A percentile compares a stretch with the other conserved stretches of the same genome.
These are phyloP conservation scores for Beroe forskalii DNA, from an alignment of 37 sponge, comb jelly and placozoan genomes.

Conservation along the genomic window DNA sequence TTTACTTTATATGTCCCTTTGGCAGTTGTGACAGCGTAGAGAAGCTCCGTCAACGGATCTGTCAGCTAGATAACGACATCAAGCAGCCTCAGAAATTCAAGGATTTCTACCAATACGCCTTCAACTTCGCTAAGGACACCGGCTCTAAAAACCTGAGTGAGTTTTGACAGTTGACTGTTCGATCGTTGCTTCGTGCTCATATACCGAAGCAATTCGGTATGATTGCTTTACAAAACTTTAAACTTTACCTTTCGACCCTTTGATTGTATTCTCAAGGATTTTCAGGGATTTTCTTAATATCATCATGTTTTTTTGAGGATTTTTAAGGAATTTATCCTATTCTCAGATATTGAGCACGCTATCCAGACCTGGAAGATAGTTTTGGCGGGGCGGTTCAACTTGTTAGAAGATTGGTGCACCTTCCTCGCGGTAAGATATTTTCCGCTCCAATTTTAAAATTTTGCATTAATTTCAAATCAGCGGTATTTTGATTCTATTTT, in stretches of 20 bases:
- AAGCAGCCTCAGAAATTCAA: slow-evolving; percentile 82
- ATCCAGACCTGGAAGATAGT: slow-evolving; percentile 70
- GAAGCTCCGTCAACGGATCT: slow-evolving; percentile 74
- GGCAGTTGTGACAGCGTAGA: slow-evolving; percentile 91
- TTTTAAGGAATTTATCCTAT: neutral
- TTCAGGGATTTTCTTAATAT: too few species aligned
- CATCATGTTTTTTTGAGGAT: too few species aligned
- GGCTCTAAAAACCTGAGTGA: slow-evolving; percentile 87
- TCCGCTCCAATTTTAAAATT: too few species aligned
- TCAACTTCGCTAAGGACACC: slow-evolving; percentile 93
- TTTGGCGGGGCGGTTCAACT: slow-evolving; percentile 77
- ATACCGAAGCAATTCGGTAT: too few species aligned
- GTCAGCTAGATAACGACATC: slow-evolving; percentile 80
- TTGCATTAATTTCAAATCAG: too few species aligned
- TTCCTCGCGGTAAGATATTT: slow-evolving; percentile 82
- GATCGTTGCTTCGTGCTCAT: too few species aligned
- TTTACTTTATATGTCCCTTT: too few species aligned
- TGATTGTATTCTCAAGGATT: too few species aligned
- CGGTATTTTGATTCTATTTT: too few species aligned
- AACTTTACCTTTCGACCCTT: too few species aligned
- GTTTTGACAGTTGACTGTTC: too few species aligned
- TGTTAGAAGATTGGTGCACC: slow-evolving; percentile 86
- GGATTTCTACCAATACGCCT: slow-evolving; percentile 93
- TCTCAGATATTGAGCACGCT: slow-evolving; percentile 21
- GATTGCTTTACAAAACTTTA: too few species aligned